A percentile compares a stretch with the other conserved stretches of the same genome.
These are phyloP conservation scores for Tenebrio molitor DNA, from an alignment of 1,140 invertebrate species.

Conservation along the genomic window DNA sequence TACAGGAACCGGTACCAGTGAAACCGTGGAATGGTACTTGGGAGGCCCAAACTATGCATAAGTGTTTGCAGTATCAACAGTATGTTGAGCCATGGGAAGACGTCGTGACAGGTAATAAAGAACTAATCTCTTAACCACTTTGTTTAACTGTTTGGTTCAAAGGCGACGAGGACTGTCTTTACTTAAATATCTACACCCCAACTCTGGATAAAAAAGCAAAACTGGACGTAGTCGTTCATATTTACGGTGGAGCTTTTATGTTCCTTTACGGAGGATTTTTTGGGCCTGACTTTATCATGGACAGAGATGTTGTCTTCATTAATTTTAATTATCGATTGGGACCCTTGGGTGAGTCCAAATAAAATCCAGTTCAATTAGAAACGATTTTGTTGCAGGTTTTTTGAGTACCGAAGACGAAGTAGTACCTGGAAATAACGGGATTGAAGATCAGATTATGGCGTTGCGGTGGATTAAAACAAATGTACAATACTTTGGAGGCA, in stretches of 20 bases:
- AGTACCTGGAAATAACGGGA: constrained; percentile 69
- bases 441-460: constrained; percentile 72
- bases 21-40: constrained; percentile 41
- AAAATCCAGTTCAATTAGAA: too few species aligned
- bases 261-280: constrained; percentile 64
- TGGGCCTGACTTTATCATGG: constrained; percentile 71
- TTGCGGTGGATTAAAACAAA: constrained; percentile 73
- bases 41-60: constrained; percentile 34
- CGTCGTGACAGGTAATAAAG: constrained; percentile 49
- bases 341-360: too few species aligned
- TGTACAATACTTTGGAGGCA: constrained; percentile 71
- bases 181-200: constrained; percentile 68
- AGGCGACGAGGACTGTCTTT: constrained; percentile 70
- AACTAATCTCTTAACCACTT: neutral
- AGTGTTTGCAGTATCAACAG: constrained; percentile 48
- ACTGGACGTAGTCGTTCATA: constrained; percentile 68
- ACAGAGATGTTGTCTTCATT: constrained; percentile 72
- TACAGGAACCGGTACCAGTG: constrained; percentile 4
- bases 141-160: constrained; percentile 7
- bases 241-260: constrained; percentile 73
- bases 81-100: constrained; percentile 48
- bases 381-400: constrained; percentile 54
- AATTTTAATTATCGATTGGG: constrained; percentile 76
- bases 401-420: constrained; percentile 53
- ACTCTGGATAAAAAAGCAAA: constrained; percentile 12